Evolutionary conservation across 2,113 vertebrate genomes (phyloP), one percentile per base, ranked within the genome.

Genomic region (Deroptyus accipitrinus): DNA sequence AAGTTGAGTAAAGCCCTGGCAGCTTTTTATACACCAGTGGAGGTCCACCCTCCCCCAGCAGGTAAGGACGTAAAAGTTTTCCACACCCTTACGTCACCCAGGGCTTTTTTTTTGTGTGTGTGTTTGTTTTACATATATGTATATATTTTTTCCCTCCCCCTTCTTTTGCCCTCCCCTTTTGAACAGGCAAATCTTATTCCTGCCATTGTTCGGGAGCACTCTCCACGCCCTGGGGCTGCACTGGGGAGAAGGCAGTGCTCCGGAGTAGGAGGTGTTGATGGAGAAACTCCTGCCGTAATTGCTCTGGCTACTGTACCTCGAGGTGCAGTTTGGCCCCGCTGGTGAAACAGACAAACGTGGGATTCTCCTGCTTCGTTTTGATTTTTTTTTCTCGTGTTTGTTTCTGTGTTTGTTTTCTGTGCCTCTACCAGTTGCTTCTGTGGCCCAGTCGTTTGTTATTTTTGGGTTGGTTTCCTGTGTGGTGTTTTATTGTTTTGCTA

Each of bases 11-110:
- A 78, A 95, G 61, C 61, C 46, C 55, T 22, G 31, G 63, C 24
- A 31, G 83, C 30, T 73, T 84, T 92, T 96, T 91, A 72, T 84
- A 64, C 8, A 23, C 23, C 4, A 3, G 70, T 92, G 74, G 17
- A 84, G 92, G 78, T 75, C 59, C 86, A 66, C 69, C 46, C 80
- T 80, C 31, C 39, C 89, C 89, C 81, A 15, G 49, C 85, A 90
- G 90, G 92, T 92, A 61, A 68, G 80, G 59, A 41, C 39, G 78
- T 72, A 95, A 69, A 93, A 92, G 63, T 94, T 92, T 95, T 89
- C 62, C 91, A 64, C 89, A 89, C 13, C 57, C 57, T 86, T 49
- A 94, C 77, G 61, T 93, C 91, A 94, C n/a, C 25, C 20, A 31
- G 18, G 8, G 17, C 8, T 7, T 35, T 35, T 68, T 24, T 64